Conservation (phyloP, 2,113 vertebrate species). For the Thomomys bottae region DNA sequence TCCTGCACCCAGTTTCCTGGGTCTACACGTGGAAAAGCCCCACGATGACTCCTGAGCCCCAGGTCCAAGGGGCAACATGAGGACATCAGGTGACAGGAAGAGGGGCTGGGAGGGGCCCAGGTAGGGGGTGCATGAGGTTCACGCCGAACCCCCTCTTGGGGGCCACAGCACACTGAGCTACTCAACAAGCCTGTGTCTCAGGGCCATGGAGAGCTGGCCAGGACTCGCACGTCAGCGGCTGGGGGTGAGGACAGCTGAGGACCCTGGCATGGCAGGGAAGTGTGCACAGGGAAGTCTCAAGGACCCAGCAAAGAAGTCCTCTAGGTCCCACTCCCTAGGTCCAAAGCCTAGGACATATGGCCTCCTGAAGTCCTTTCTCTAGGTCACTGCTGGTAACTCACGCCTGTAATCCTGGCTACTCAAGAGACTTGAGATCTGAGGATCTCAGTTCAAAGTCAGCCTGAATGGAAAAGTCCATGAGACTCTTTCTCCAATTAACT, state of each 20-base stretch:
- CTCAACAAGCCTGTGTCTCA: background rate
- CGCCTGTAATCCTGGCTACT: too few relatives aligned
- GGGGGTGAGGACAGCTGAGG: background rate
- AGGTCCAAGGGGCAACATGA: background rate
- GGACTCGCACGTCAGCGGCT: background rate
- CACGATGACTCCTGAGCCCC: rapidly evolving
- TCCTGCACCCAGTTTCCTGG: too few relatives aligned
- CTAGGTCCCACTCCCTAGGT: background rate
- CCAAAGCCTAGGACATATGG: background rate
- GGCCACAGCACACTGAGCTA: background rate
- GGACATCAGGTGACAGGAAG: background rate
- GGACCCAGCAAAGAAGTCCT: background rate
- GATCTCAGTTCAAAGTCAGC: too few relatives aligned
- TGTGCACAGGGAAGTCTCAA: too few relatives aligned
- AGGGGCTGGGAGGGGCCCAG: background rate
- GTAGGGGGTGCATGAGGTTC: background rate
- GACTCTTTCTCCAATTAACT: too few relatives aligned
- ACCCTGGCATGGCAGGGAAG: too few relatives aligned
- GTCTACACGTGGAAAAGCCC: background rate
- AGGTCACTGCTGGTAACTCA: too few relatives aligned
- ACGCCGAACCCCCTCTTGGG: background rate
- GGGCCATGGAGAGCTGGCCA: background rate
- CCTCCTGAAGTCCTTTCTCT: background rate
- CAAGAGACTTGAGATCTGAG: too few relatives aligned
- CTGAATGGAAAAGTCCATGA: too few relatives aligned